Percentiles rank a stretch among this genome's conserved stretches.
Evolutionary conservation across 2,888 invertebrate genomes (phyloP).

Genomic region (Aspidiotus rigidus): DNA sequence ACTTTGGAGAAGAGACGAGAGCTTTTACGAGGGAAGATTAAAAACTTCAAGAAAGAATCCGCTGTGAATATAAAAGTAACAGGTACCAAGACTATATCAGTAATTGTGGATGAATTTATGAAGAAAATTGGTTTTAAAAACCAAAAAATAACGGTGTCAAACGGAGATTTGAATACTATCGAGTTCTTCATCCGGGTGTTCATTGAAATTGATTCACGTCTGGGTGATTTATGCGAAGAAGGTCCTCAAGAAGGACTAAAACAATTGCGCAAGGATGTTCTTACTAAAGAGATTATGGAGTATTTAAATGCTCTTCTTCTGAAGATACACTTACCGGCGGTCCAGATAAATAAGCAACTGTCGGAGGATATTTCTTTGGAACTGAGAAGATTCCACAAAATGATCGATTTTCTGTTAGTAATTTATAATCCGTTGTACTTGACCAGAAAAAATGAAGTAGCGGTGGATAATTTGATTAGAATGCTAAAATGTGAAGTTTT

Average conservation of each 20-base stretch:
- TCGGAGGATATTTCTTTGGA: slow-evolving; percentile 10
- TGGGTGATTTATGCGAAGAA: neutral
- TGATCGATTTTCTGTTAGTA: slow-evolving; percentile 13
- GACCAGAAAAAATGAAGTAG: neutral
- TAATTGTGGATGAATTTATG: too few species aligned
- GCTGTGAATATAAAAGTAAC: too few species aligned
- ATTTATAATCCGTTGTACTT: neutral
- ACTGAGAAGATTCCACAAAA: slow-evolving; percentile 20
- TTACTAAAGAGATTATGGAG: too few species aligned
- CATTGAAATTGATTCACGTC: neutral
- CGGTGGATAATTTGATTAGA: slow-evolving; percentile 12
- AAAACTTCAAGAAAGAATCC: too few species aligned
- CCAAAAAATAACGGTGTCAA: neutral
- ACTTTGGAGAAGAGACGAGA: too few species aligned
- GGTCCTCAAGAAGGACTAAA: too few species aligned
- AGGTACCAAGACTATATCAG: too few species aligned
- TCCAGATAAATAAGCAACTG: neutral
- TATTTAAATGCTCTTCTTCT: too few species aligned
- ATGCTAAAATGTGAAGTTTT: slow-evolving; percentile 34
- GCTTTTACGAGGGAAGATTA: too few species aligned
- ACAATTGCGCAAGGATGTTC: too few species aligned
- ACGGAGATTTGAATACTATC: neutral
- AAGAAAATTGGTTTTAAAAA: neutral
- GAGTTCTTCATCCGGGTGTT: neutral
- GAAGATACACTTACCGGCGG: too few species aligned